Evolutionary conservation across 2,888 invertebrate genomes (phyloP), one percentile per base, ranked within the genome.

Genomic region (Drosophila buzzatii): DNA sequence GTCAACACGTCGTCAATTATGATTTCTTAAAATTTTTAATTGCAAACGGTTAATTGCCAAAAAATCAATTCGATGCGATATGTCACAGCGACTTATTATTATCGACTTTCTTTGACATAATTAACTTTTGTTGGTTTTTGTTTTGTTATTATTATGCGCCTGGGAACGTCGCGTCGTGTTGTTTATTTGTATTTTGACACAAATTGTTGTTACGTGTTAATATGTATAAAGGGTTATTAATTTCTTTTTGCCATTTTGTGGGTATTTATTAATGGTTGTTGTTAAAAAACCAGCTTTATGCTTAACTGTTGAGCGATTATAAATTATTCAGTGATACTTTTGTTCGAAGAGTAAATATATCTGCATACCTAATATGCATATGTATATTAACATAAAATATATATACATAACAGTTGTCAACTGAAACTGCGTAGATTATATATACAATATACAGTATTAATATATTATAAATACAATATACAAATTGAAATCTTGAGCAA

Each of bases 191-290:
- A 14, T 8, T 57, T 56, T 67, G 73, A 76, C 76, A 79, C 73
- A 75, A 75, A 71, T 74, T 71, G 64, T 58, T 73, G 49, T 75
- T 79, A 82, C 76, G 81, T 73, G 75, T 73, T 75, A 65, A 73
- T 73, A 82, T 79, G 77, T 67, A 52, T 62, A 42, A 68, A 58
- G 62, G 51, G 53, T 55, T 53, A 51, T 70, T 61, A 52, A 68
- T 61, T 72, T 52, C 27, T 45, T 66, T 53, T 51, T n/a, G 39
- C 51, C 60, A 42, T 41, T 33, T 44, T 23, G 60, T 45, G 35
- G 69, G 57, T 39, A 53, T n/a, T 23, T 3, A 31, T 57, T 41
- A 53, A 56, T 37, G 20, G n/a, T 14, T 49, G n/a, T 27, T 37
- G 18, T 39, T 27, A 23, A 41, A 14, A n/a, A 27, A 39, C 7